phyloP scores from a whole-genome alignment of 2,888 invertebrate species.

The Flexamia atlantica region DNA sequence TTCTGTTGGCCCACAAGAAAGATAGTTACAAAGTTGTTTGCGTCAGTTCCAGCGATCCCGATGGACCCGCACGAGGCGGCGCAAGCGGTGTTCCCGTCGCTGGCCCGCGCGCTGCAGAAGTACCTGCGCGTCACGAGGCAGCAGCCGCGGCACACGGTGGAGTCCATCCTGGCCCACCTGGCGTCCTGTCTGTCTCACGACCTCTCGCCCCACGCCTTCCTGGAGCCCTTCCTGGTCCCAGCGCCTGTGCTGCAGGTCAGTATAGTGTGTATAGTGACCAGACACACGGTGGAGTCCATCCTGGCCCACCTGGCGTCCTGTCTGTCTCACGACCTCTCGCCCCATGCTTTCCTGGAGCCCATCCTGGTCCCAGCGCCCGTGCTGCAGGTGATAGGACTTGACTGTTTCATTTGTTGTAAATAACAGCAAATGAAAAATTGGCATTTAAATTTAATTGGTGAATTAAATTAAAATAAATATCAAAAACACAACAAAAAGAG shows the following conservation, averaged over 20 bases:
- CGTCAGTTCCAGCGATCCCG: conserved; percentile 84
- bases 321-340: conserved; percentile 95
- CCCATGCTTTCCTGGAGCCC: conserved; percentile 96
- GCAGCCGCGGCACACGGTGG: conserved; percentile 97
- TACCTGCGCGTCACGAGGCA: conserved; percentile 96
- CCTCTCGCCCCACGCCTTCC: conserved; percentile 95
- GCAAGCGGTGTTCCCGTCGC: conserved; percentile 97
- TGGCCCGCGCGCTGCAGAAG: conserved; percentile 97
- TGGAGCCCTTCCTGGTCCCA: conserved; percentile 94
- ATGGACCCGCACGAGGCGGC: conserved; percentile 98
- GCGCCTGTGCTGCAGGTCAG: conserved; percentile 86
- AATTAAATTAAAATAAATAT: no score
- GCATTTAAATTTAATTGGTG: no score
- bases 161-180: conserved; percentile 93
- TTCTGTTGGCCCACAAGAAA: no score
- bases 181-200: conserved; percentile 96
- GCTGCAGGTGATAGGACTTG: conserved; percentile 81
- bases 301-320: conserved; percentile 94
- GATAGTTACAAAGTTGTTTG: no score
- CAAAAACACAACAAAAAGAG: not conserved
- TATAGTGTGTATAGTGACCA: no score
- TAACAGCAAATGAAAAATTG: no score
- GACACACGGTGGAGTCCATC: conserved; percentile 96
- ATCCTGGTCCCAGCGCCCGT: conserved; percentile 93
- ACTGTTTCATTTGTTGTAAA: no score